Conservation (phyloP, 2,113 vertebrate genomes). For the Odocoileus hemionus region DNA sequence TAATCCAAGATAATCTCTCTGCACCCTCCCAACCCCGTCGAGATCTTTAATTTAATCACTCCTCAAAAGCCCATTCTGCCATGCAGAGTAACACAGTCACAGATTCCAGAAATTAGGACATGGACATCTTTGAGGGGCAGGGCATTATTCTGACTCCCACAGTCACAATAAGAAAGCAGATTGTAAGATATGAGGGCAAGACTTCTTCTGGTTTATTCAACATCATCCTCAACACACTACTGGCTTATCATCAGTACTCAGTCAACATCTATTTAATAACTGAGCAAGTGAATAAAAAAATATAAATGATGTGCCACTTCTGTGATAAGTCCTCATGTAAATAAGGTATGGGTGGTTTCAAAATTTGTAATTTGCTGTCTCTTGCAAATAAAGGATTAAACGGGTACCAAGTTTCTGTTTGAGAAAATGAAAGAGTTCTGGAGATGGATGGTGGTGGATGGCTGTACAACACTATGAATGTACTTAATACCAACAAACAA, state of each 20-base stretch:
- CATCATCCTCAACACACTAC: not conserved
- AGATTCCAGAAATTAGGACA: not conserved
- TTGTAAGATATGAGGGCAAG: not conserved
- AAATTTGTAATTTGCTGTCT: not conserved
- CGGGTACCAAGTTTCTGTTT: not conserved
- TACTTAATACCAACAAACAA: not conserved
- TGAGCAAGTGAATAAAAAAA: not conserved
- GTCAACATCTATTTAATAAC: not conserved
- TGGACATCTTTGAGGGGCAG: not conserved
- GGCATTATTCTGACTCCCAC: not conserved
- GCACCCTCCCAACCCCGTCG: accelerated
- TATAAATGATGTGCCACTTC: not conserved
- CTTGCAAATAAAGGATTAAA: not conserved
- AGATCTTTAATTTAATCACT: not conserved
- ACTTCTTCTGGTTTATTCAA: not conserved
- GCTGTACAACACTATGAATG: not conserved
- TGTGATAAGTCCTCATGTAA: not conserved
- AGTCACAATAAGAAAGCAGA: not conserved
- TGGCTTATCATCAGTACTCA: not conserved
- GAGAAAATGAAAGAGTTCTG: not conserved
- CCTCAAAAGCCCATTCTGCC: not conserved
- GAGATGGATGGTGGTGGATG: not conserved
- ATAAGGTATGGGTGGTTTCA: not conserved
- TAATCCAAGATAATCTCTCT: not conserved
- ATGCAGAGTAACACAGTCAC: not conserved